These are phyloP conservation scores for Tetraodon nigroviridis DNA, from an alignment of 2,113 vertebrate species.

Conservation along the genomic window DNA sequence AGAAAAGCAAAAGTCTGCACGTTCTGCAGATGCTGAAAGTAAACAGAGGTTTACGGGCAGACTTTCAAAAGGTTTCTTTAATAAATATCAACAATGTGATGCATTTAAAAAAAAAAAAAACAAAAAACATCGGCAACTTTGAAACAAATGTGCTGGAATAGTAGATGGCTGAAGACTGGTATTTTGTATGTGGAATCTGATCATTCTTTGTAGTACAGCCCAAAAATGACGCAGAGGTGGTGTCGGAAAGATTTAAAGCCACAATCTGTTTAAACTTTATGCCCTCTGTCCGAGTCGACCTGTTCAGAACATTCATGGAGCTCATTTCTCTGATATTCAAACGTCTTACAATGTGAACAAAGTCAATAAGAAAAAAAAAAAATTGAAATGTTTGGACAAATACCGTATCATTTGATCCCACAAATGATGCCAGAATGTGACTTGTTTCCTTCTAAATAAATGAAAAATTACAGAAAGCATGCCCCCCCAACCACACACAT, in stretches of 20 bases:
- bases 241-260: not conserved
- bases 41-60: slow-evolving; percentile 3
- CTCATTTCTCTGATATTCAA: slow-evolving; percentile 13
- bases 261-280: not conserved
- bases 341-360: slow-evolving; percentile 4
- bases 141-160: slow-evolving; percentile 19
- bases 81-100: slow-evolving; percentile 60
- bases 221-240: slow-evolving; percentile 1
- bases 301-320: slow-evolving; percentile 9
- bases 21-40: slow-evolving; percentile 9
- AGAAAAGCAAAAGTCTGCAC: not conserved
- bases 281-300: not conserved
- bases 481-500: slow-evolving; percentile 15
- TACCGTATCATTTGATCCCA: slow-evolving; percentile 29
- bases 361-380: not conserved
- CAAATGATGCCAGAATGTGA: slow-evolving; percentile 12
- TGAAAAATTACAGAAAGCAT: slow-evolving; percentile 36
- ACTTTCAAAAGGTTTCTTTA: slow-evolving; percentile 47
- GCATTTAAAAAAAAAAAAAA: slow-evolving; percentile 31
- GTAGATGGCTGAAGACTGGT: slow-evolving; percentile 1
- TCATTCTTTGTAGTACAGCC: slow-evolving; percentile 1
- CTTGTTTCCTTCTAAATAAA: slow-evolving; percentile 11
- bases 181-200: slow-evolving; percentile 11
- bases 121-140: slow-evolving; percentile 32
- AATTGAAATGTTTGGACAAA: slow-evolving; percentile 49